Evolutionary conservation across 2,888 invertebrate genomes (phyloP).

Genomic region (Adineta ricciae): DNA sequence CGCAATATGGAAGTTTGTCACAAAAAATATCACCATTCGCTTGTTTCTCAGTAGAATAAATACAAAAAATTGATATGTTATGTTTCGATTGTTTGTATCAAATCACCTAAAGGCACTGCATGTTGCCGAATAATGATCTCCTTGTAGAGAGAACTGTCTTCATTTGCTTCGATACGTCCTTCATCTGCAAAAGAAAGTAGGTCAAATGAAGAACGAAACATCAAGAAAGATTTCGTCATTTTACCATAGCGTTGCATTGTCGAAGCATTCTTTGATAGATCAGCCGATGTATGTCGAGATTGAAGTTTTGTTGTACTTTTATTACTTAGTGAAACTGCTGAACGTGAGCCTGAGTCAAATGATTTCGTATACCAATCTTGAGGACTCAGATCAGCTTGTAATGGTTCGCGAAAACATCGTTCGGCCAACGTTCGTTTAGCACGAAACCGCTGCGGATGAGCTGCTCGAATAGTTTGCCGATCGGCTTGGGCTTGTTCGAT

Average conservation of each 20-base stretch:
- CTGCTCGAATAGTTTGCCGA: neutral
- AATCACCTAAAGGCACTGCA: neutral
- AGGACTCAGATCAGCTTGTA: neutral
- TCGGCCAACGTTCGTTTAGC: conserved; percentile 30
- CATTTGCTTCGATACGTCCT: neutral
- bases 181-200: neutral
- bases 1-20: neutral
- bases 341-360: neutral
- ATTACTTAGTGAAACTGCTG: neutral
- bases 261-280: neutral
- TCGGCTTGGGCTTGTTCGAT: neutral
- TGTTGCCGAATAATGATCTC: neutral
- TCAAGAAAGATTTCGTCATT: too few relatives aligned
- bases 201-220: too few relatives aligned
- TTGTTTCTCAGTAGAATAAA: too few relatives aligned
- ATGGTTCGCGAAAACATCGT: conserved; percentile 26
- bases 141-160: neutral
- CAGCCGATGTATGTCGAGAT: neutral
- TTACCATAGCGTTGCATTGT: neutral
- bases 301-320: neutral
- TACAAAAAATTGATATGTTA: neutral
- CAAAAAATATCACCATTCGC: too few relatives aligned
- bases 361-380: neutral
- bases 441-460: conserved; percentile 21
- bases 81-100: neutral